phyloP scores from a whole-genome alignment of 2,888 invertebrate genomes.

The Labia minor region DNA sequence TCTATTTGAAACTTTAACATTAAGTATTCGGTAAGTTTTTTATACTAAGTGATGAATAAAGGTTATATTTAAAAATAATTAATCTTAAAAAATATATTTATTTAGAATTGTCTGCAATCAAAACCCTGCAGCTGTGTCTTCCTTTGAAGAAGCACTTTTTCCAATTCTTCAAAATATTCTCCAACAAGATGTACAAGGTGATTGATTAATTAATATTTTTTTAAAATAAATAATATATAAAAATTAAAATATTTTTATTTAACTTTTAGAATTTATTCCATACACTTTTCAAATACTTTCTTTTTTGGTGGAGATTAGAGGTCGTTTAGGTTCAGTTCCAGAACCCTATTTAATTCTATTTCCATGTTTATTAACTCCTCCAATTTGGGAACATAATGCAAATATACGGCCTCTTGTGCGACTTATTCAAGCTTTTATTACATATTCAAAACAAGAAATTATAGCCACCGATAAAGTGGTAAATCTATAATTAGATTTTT shows the following conservation, averaged over 20 bases:
- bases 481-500: conserved; percentile 31
- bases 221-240: conserved; percentile 15
- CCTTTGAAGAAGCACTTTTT: conserved; percentile 86
- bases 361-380: conserved; percentile 78
- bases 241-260: conserved; percentile 20
- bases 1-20: conserved; percentile 87
- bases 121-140: conserved; percentile 64
- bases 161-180: conserved; percentile 92
- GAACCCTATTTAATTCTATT: conserved; percentile 81
- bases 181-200: conserved; percentile 85
- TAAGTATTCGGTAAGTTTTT: conserved; percentile 64
- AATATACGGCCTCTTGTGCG: conserved; percentile 89
- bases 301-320: conserved; percentile 65
- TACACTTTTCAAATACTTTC: conserved; percentile 97
- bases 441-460: conserved; percentile 58
- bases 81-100: conserved; percentile 26
- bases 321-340: conserved; percentile 49
- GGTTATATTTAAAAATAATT: conserved; percentile 15
- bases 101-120: conserved; percentile 71
- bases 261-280: conserved; percentile 79
- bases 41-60: background rate
- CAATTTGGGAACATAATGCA: conserved; percentile 86
- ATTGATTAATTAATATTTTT: background rate
- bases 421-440: conserved; percentile 78
- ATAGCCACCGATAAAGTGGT: conserved; percentile 60